Percentiles rank a stretch among this genome's conserved stretches.
Evolutionary conservation across 1,140 invertebrate genomes (phyloP).

Genomic region (Andrena cerasifolii): DNA sequence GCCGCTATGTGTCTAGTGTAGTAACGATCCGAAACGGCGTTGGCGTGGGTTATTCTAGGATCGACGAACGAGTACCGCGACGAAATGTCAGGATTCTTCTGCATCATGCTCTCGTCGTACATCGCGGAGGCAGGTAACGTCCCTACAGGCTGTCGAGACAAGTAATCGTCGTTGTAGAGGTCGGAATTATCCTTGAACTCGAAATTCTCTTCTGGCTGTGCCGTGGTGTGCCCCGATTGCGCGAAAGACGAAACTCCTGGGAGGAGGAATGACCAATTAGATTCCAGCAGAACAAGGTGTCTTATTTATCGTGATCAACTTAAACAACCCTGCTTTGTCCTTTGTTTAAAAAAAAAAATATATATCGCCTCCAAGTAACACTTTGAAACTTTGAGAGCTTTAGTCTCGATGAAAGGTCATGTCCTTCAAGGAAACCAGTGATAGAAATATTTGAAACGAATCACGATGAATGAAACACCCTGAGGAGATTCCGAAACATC

Average conservation of each 20-base stretch:
- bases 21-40: constrained; percentile 76
- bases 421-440: neutral
- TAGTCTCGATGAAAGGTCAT: too few species aligned
- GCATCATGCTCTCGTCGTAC: constrained; percentile 79
- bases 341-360: too few species aligned
- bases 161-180: constrained; percentile 77
- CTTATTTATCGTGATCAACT: too few species aligned
- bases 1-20: constrained; percentile 75
- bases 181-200: constrained; percentile 85
- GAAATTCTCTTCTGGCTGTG: constrained; percentile 84
- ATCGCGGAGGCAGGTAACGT: constrained; percentile 79
- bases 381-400: too few species aligned
- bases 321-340: too few species aligned
- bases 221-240: constrained; percentile 77
- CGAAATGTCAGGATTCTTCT: constrained; percentile 75
- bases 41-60: constrained; percentile 71
- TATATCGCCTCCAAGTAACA: too few species aligned
- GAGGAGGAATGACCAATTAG: constrained; percentile 64
- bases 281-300: too few species aligned
- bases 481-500: neutral
- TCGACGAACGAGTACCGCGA: constrained; percentile 76
- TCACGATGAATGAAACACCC: neutral
- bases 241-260: constrained; percentile 82
- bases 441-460: neutral
- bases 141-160: constrained; percentile 77